A percentile compares a stretch with the other conserved stretches of the same genome.
Evolutionary conservation across 2,888 invertebrate genomes (phyloP).

Genomic region (Drosophila percnosoma): DNA sequence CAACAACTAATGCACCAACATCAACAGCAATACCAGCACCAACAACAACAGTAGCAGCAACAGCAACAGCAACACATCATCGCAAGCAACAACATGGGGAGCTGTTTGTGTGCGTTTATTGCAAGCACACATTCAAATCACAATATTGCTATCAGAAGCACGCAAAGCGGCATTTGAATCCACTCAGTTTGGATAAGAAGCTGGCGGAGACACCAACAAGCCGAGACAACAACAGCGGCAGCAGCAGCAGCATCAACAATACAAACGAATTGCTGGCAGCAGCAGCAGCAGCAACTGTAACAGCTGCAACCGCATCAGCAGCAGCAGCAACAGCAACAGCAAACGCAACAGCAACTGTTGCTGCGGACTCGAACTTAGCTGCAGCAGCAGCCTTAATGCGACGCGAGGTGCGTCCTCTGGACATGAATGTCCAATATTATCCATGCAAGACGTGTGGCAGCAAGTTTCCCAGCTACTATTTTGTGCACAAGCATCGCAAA

Average conservation of each 20-base stretch:
- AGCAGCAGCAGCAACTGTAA: slow-evolving; percentile 7
- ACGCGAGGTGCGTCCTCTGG: slow-evolving; percentile 88
- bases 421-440: slow-evolving; percentile 95
- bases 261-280: slow-evolving; percentile 2
- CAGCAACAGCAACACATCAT: slow-evolving; percentile 35
- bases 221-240: slow-evolving; percentile 18
- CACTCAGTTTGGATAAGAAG: slow-evolving; percentile 85
- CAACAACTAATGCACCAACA: slow-evolving; percentile 46
- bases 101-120: slow-evolving; percentile 90
- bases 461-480: slow-evolving; percentile 97
- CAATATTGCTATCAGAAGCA: slow-evolving; percentile 94
- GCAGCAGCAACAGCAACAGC: slow-evolving; percentile 4
- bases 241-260: slow-evolving; percentile 9
- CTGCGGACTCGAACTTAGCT: slow-evolving; percentile 16
- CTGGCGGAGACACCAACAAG: slow-evolving; percentile 24
- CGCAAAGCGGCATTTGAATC: slow-evolving; percentile 89
- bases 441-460: slow-evolving; percentile 96
- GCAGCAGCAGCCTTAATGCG: slow-evolving; percentile 79
- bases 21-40: slow-evolving; percentile 57
- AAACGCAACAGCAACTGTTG: slow-evolving; percentile 2
- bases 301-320: slow-evolving; percentile 5
- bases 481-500: slow-evolving; percentile 96
- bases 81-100: slow-evolving; percentile 73
- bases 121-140: slow-evolving; percentile 92
- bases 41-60: slow-evolving; percentile 30